A percentile compares a stretch with the other conserved stretches of the same genome.
Evolutionary conservation across 2,797 vertebrate genomes (phyloP).

Genomic region (Aulostomus chinensis): DNA sequence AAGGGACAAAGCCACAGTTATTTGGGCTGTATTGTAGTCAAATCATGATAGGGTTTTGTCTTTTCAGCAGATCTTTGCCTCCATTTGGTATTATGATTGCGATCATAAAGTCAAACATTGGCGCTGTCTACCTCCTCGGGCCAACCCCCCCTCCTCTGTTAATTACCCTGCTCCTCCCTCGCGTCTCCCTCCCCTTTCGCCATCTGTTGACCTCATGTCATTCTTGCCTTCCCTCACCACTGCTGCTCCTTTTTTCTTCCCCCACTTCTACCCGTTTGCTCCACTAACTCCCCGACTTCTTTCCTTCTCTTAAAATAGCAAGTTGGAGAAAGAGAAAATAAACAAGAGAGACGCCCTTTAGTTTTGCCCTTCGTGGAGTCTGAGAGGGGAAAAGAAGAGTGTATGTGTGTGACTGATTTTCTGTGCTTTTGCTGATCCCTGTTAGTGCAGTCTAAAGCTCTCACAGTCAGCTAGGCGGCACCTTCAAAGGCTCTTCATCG

Average conservation of each 20-base stretch:
- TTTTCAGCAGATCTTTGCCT: no score
- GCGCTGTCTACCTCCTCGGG: not conserved
- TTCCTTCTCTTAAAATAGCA: conserved; percentile 74
- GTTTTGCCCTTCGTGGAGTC: conserved; percentile 30
- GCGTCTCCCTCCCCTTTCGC: conserved; percentile 37
- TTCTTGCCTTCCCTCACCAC: conserved; percentile 64
- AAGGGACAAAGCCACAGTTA: no score
- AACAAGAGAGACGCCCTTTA: conserved; percentile 67
- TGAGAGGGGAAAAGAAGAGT: conserved; percentile 18
- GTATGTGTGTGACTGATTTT: conserved; percentile 42
- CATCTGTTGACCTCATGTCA: conserved; percentile 79
- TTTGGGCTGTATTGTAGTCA: no score
- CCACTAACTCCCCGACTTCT: conserved; percentile 55
- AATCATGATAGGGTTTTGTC: no score
- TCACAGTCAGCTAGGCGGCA: conserved; percentile 32
- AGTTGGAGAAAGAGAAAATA: conserved; percentile 57
- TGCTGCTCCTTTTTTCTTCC: conserved; percentile 33
- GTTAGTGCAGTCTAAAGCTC: conserved; percentile 37
- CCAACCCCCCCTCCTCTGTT: conserved; percentile 13
- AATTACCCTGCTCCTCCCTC: conserved; percentile 43
- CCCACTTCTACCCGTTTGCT: conserved; percentile 40
- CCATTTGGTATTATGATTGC: not conserved
- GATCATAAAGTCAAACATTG: no score
- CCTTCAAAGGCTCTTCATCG: conserved; percentile 56
- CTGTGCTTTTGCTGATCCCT: conserved; percentile 50